phyloP scores from a whole-genome alignment of 2,113 vertebrate species.

The Monarcha castaneiventris region DNA sequence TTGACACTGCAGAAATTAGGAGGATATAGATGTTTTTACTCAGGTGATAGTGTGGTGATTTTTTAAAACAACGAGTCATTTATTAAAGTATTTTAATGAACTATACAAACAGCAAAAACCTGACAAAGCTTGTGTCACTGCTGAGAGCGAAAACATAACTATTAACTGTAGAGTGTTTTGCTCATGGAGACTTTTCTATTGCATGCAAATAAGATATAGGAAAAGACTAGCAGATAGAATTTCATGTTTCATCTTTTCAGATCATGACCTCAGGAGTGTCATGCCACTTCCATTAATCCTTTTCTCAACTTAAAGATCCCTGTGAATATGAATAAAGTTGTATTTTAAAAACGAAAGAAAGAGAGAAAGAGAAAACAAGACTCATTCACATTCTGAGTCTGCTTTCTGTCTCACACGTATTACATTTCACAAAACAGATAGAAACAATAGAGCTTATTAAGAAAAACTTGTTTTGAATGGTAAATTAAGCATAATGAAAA shows the following conservation, averaged over 20 bases:
- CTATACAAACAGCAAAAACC: constrained; percentile 34
- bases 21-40: constrained; percentile 63
- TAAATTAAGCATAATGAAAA: constrained; percentile 75
- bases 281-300: constrained; percentile 4
- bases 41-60: constrained; percentile 36
- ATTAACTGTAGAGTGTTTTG: constrained; percentile 5
- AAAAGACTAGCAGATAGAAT: constrained; percentile 20
- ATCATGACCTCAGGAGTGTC: constrained; percentile 17
- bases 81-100: constrained; percentile 61
- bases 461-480: constrained; percentile 80
- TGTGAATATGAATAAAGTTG: constrained; percentile 27
- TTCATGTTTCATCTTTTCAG: background rate
- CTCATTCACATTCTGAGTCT: constrained; percentile 79
- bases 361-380: constrained; percentile 49
- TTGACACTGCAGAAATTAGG: constrained; percentile 29
- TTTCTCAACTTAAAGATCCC: background rate
- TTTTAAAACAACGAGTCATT: constrained; percentile 19
- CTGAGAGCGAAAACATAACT: constrained; percentile 52
- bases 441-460: constrained; percentile 81
- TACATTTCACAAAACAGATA: constrained; percentile 80
- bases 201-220: background rate
- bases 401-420: constrained; percentile 80
- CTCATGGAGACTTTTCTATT: background rate
- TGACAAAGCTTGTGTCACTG: constrained; percentile 54
- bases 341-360: background rate